Evolutionary conservation across 2,888 invertebrate genomes (phyloP).

Genomic region (Cryptocephalus primarius): DNA sequence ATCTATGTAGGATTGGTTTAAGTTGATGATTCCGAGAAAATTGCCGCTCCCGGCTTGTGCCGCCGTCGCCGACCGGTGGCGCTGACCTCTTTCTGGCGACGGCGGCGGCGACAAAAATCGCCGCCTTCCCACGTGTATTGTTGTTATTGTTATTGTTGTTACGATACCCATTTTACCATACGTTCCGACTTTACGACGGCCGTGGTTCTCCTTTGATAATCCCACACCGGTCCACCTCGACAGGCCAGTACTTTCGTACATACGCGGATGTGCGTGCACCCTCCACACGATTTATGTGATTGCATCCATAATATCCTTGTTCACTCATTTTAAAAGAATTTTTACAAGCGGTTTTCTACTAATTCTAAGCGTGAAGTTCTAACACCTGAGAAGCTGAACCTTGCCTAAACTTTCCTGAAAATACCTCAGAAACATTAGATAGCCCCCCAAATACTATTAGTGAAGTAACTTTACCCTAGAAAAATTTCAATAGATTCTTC

Average conservation of each 20-base stretch:
- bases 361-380: too few relatives aligned
- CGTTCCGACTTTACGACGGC: constrained; percentile 11
- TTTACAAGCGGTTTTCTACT: too few relatives aligned
- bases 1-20: constrained; percentile 15
- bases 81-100: constrained; percentile 22
- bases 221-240: constrained; percentile 18
- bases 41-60: constrained; percentile 20
- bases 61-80: constrained; percentile 12
- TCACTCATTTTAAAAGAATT: too few relatives aligned
- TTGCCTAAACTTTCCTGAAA: too few relatives aligned
- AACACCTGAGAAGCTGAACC: too few relatives aligned
- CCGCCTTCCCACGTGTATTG: constrained; percentile 18
- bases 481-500: too few relatives aligned
- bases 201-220: constrained; percentile 25
- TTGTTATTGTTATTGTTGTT: constrained; percentile 3
- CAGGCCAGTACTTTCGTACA: too few relatives aligned
- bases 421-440: too few relatives aligned
- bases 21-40: constrained; percentile 21
- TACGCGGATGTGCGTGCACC: constrained; percentile 21
- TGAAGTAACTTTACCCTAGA: too few relatives aligned
- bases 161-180: too few relatives aligned
- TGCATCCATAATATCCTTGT: neutral
- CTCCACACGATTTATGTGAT: neutral
- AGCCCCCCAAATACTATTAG: too few relatives aligned
- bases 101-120: constrained; percentile 17